These are phyloP conservation scores for Chelmon rostratus DNA, from an alignment of 2,797 vertebrate species.

Conservation along the genomic window DNA sequence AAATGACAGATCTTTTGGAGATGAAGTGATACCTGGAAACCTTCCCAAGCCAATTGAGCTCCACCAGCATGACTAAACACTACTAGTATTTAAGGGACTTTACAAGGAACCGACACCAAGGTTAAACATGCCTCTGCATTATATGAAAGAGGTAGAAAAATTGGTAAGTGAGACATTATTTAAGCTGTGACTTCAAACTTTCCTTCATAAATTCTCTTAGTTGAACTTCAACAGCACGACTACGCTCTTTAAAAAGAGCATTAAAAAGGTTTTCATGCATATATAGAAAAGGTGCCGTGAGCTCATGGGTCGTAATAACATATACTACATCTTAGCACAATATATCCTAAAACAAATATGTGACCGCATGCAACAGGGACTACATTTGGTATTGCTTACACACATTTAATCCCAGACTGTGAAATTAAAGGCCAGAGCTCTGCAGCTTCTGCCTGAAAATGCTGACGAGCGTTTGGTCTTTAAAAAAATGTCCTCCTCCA, in stretches of 20 bases:
- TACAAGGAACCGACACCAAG: background rate
- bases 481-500: background rate
- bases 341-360: background rate
- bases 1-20: background rate
- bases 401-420: background rate
- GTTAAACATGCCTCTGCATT: background rate
- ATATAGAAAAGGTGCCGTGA: background rate
- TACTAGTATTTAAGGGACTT: slow-evolving; percentile 27
- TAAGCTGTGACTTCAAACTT: background rate
- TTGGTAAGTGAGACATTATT: accelerated
- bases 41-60: slow-evolving; percentile 24
- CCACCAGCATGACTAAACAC: slow-evolving; percentile 30
- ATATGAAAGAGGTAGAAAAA: background rate
- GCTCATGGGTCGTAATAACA: background rate
- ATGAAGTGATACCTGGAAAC: slow-evolving; percentile 4
- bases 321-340: background rate
- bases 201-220: background rate
- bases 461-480: background rate
- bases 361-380: background rate
- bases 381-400: background rate
- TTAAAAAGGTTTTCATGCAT: background rate
- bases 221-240: no score
- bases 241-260: background rate
- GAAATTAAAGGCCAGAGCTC: background rate
- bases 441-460: background rate